Evolutionary conservation across 2,888 invertebrate genomes (phyloP).

Genomic region (Nomada flava): DNA sequence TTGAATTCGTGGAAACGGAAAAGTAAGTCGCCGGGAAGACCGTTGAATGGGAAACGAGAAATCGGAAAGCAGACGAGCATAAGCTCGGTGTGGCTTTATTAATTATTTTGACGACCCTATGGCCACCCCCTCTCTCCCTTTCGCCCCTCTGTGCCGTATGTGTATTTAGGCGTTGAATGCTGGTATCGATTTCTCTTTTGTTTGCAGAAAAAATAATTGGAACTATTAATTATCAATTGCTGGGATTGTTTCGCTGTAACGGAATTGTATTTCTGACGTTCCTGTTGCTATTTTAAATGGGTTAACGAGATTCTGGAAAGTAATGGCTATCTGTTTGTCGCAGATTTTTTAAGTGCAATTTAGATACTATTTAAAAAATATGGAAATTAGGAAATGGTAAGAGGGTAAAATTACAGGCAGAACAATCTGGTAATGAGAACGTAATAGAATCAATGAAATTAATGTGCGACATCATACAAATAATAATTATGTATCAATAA

Average conservation of each 20-base stretch:
- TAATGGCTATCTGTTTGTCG: no score
- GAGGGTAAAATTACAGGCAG: no score
- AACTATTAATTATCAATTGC: no score
- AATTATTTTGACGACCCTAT: conserved; percentile 72
- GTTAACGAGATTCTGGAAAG: no score
- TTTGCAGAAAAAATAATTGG: conserved; percentile 20
- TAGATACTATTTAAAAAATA: no score
- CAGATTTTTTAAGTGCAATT: no score
- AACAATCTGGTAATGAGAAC: no score
- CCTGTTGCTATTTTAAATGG: not conserved
- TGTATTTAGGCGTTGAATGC: conserved; percentile 32
- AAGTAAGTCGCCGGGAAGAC: conserved; percentile 70
- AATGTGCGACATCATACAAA: no score
- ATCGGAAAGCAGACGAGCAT: conserved; percentile 53
- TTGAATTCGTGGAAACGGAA: conserved; percentile 79
- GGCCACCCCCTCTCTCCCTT: conserved; percentile 29
- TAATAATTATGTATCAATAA: no score
- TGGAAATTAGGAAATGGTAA: no score
- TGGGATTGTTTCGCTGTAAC: not conserved
- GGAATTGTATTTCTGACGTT: not conserved
- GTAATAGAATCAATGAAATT: no score
- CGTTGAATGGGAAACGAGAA: conserved; percentile 64
- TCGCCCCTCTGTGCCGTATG: conserved; percentile 15
- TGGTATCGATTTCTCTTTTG: conserved; percentile 61
- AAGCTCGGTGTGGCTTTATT: conserved; percentile 71